Evolutionary conservation across 1,140 invertebrate genomes (phyloP), one percentile per base, ranked within the genome.

Genomic region (Magallana gigas): DNA sequence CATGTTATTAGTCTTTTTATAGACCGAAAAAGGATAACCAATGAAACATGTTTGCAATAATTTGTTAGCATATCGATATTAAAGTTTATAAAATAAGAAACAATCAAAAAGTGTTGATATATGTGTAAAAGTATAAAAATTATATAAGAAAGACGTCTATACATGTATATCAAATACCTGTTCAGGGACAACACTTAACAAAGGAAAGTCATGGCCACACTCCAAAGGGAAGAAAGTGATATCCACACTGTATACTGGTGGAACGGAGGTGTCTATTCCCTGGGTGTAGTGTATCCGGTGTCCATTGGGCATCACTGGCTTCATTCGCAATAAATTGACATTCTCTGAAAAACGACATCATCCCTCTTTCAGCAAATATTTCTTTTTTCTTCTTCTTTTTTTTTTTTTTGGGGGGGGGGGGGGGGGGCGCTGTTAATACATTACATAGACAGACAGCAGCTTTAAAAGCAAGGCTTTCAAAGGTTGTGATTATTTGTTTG

Each of bases 141-240:
- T 23, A 48, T 48, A 48, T 48, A 48, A 48, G 36, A 48, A 48
- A 48, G 2, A 48, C 36, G 0, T 48, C 36, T 48, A 4, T 23
- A 23, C 23, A 23, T 23, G 23, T 48, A 48, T 48, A 58, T 57
- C 83, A 29, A 18, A 23, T 57, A 92, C 90, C 87, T 88, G 87
- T 48, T 60, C 58, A 57, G 83, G 12, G 11, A 81, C 88, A 11
- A 89, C 57, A 29, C 81, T 18, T n/a, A 90, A 88, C 18, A 90
- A 85, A 5, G 88, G 88, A 57, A 92, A 90, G 82, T 90, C 83
- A 76, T 88, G 81, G 8, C 91, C 91, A 89, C 91, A 92, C 7
- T 91, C 85, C 82, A 87, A 86, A 14, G 91, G 89, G 8, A 82
- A 82, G 16, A 92, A 36, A 58, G 76, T 83, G 14, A 92, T 71